These are phyloP conservation scores for Ptilonorhynchus violaceus DNA, from an alignment of 2,113 vertebrate genomes.

Conservation along the genomic window DNA sequence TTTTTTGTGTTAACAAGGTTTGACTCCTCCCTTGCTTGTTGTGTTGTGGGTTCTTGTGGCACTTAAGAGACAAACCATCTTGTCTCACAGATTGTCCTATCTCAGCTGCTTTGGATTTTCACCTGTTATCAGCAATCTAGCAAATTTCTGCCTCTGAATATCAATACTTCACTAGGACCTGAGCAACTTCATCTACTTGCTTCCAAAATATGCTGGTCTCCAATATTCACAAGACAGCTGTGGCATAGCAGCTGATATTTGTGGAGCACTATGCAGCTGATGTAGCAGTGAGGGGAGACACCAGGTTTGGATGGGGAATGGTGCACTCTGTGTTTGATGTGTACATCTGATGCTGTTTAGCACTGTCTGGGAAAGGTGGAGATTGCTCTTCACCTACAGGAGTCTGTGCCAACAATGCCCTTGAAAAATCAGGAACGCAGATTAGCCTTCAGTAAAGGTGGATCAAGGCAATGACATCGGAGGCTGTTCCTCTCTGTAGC, in stretches of 20 bases:
- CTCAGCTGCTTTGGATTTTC: not conserved
- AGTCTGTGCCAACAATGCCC: not conserved
- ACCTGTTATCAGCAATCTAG: not conserved
- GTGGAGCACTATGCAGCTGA: accelerated
- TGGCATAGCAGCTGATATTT: not conserved
- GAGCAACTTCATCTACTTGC: not conserved
- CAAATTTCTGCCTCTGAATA: not conserved
- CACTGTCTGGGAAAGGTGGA: accelerated
- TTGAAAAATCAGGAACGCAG: not conserved
- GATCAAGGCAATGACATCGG: accelerated
- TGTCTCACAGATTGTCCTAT: not conserved
- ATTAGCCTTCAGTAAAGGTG: not conserved
- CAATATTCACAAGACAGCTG: not conserved
- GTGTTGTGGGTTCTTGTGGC: not conserved
- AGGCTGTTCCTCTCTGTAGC: not conserved
- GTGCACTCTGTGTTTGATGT: not conserved
- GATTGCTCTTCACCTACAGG: not conserved
- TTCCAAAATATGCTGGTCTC: not conserved
- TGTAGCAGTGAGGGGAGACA: not conserved
- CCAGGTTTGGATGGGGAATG: not conserved
- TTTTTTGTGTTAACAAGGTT: not conserved
- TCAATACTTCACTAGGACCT: not conserved
- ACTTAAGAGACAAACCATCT: not conserved
- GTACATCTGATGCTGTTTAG: not conserved
- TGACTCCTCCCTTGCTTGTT: not conserved